Conservation (phyloP, 64 coral and sea anemone genomes). For the Cladopsammia gracilis region DNA sequence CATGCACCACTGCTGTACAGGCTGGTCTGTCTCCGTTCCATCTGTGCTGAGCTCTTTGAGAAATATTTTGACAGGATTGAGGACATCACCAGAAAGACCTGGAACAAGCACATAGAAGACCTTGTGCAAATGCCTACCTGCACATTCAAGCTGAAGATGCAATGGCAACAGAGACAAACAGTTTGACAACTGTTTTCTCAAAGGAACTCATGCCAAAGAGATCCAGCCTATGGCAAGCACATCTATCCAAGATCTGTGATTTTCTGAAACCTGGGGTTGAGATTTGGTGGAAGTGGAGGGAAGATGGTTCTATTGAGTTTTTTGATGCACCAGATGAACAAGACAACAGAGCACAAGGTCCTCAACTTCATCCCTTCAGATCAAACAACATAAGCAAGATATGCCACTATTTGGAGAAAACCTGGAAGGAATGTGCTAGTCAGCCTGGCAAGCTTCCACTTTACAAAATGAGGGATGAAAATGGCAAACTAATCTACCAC, state of each 20-base stretch:
- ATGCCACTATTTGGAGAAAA: neutral
- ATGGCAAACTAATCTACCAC: constrained; percentile 21
- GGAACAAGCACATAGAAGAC: constrained; percentile 19
- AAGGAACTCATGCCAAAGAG: neutral
- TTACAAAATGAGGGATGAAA: constrained; percentile 28
- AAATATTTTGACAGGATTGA: constrained; percentile 49
- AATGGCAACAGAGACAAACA: neutral
- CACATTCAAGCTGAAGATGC: constrained; percentile 17
- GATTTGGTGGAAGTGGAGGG: constrained; percentile 11
- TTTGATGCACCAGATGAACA: constrained; percentile 12
- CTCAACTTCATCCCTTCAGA: constrained; percentile 10
- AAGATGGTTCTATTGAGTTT: constrained; percentile 35
- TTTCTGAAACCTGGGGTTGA: neutral
- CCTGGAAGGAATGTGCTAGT: neutral
- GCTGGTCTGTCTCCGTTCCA: constrained; percentile 20
- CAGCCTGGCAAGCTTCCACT: neutral
- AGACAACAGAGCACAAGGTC: neutral
- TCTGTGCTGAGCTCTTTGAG: constrained; percentile 44
- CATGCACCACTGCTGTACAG: constrained; percentile 6
- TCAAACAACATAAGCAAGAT: neutral
- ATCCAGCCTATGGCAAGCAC: constrained; percentile 21
- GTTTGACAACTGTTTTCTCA: neutral
- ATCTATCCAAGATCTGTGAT: constrained; percentile 19
- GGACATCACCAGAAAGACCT: constrained; percentile 52
- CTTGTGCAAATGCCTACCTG: constrained; percentile 31